Conservation (phyloP, 2,113 vertebrate genomes). For the Lasiurus cinereus region DNA sequence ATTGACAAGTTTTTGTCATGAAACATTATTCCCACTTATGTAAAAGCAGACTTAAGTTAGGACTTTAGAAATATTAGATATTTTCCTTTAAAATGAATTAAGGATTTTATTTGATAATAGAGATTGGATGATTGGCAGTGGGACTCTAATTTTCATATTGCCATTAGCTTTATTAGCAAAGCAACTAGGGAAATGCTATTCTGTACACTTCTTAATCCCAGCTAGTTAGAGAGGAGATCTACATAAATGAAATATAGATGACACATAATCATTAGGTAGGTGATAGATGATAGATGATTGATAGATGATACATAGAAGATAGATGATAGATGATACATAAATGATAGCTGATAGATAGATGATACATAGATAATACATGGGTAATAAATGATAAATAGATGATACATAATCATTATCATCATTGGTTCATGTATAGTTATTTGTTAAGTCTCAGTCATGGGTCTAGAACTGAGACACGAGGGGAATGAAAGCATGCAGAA, state of each 20-base stretch:
- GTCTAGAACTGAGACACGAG: neutral
- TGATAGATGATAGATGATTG: neutral
- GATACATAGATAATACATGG: no score
- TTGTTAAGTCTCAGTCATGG: neutral
- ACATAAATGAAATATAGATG: neutral
- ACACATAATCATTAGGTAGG: neutral
- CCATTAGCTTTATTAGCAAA: neutral
- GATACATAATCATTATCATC: neutral
- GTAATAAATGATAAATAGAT: no score
- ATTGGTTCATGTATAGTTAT: neutral
- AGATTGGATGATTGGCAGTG: neutral
- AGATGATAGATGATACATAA: no score
- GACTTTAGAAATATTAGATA: neutral
- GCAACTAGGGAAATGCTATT: neutral
- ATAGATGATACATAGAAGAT: no score
- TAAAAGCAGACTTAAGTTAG: neutral
- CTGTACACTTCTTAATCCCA: neutral
- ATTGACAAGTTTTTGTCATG: neutral
- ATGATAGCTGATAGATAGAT: no score
- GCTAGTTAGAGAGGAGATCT: no score
- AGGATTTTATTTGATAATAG: neutral
- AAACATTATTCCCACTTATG: neutral
- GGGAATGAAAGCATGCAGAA: no score
- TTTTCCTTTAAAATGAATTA: slow-evolving; percentile 25
- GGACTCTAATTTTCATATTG: neutral